Percentiles rank a stretch among this genome's conserved stretches.
Evolutionary conservation across 2,797 vertebrate species (phyloP).

Genomic region (Macropodus opercularis): DNA sequence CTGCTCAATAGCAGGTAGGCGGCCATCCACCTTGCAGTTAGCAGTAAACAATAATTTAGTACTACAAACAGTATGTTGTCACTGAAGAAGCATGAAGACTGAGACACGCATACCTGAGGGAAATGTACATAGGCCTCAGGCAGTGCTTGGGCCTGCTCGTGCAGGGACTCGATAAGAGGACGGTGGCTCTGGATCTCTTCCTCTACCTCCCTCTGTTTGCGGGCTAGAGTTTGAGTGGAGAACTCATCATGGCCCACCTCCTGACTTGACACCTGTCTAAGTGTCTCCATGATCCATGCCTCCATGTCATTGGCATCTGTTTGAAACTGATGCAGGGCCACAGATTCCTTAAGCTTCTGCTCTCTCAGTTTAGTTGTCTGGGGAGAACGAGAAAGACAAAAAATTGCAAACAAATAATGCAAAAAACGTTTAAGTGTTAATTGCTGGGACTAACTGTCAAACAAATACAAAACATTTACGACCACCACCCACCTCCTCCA

Average conservation of each 20-base stretch:
- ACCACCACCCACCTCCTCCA: constrained; percentile 81
- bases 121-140: constrained; percentile 71
- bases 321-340: constrained; percentile 91
- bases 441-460: background rate
- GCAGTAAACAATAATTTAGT: constrained; percentile 21
- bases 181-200: constrained; percentile 91
- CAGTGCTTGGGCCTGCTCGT: constrained; percentile 85
- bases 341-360: constrained; percentile 84
- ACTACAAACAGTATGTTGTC: constrained; percentile 2
- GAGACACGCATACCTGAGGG: constrained; percentile 74
- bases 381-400: background rate
- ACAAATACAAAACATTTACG: constrained; percentile 4
- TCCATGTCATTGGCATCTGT: constrained; percentile 93
- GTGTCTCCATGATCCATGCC: constrained; percentile 88
- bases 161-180: constrained; percentile 86
- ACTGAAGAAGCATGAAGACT: constrained; percentile 19
- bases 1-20: constrained; percentile 85
- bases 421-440: background rate
- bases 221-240: constrained; percentile 90
- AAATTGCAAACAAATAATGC: background rate
- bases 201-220: constrained; percentile 92
- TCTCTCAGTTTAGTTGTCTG: constrained; percentile 83
- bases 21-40: constrained; percentile 82
- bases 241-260: constrained; percentile 93
- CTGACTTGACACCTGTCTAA: constrained; percentile 88